These are phyloP conservation scores for Actenoides lindsayi DNA, from an alignment of 2,113 vertebrate genomes.

Conservation along the genomic window DNA sequence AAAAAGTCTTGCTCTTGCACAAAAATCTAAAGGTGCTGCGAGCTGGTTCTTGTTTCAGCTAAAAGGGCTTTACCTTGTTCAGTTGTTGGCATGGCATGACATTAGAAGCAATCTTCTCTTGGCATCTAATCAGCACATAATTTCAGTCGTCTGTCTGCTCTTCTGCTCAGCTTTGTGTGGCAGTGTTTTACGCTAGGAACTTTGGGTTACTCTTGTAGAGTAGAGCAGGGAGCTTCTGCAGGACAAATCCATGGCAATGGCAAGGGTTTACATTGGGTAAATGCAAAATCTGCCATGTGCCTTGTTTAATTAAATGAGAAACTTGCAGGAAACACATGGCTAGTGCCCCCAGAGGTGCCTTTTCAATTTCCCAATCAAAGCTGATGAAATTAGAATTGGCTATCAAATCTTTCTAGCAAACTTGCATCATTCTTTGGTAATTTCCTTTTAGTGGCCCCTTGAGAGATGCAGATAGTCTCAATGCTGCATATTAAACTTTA, in stretches of 20 bases:
- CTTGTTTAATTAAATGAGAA: background rate
- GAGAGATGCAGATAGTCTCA: constrained; percentile 44
- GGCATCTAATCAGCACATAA: constrained; percentile 32
- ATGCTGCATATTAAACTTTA: constrained; percentile 60
- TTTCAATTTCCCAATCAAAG: constrained; percentile 41
- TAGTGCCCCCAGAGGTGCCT: background rate
- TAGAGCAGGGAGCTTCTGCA: background rate
- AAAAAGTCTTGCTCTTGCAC: background rate
- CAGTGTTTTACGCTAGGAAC: background rate
- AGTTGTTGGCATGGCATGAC: background rate
- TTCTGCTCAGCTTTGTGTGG: background rate
- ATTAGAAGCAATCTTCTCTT: constrained; percentile 17
- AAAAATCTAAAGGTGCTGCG: background rate
- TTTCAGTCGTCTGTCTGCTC: constrained; percentile 13
- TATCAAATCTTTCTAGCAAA: constrained; percentile 54
- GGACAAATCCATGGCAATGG: background rate
- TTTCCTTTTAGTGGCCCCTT: constrained; percentile 44
- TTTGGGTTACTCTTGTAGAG: background rate
- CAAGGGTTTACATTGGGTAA: background rate
- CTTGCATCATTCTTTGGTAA: constrained; percentile 46
- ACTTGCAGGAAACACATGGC: background rate
- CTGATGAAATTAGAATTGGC: constrained; percentile 53
- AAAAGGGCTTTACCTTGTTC: background rate
- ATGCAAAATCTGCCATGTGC: background rate
- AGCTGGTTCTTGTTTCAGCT: background rate